phyloP scores from a whole-genome alignment of 2,113 vertebrate species.

The Tragelaphus buxtoni region DNA sequence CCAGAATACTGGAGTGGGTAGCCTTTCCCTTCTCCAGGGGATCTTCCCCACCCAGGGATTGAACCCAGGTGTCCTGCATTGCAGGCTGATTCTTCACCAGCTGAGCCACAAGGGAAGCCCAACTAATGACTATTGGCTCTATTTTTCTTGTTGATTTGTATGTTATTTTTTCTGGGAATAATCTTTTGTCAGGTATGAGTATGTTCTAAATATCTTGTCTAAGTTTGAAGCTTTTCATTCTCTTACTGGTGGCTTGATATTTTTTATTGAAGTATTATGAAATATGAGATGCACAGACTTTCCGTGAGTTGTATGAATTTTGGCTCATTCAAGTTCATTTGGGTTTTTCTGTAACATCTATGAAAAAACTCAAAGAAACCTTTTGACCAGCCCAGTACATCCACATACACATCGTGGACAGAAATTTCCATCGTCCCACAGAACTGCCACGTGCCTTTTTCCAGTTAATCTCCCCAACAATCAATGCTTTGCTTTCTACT shows the following conservation, averaged over 20 bases:
- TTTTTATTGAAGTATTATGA: not conserved
- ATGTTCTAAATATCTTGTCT: not conserved
- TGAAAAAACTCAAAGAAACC: not conserved
- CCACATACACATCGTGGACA: not conserved
- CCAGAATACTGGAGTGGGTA: not conserved
- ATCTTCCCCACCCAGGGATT: not conserved
- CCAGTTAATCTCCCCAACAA: not conserved
- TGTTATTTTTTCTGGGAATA: not conserved
- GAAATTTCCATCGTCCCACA: not conserved
- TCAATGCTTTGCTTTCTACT: not conserved
- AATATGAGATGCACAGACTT: not conserved
- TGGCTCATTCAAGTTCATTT: not conserved
- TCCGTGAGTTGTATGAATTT: not conserved
- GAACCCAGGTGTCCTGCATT: fast-evolving
- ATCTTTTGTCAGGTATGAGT: not conserved
- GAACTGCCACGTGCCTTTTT: not conserved
- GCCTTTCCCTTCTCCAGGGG: not conserved
- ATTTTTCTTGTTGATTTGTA: not conserved
- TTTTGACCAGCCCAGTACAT: not conserved
- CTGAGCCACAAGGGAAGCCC: not conserved
- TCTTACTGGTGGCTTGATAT: not conserved
- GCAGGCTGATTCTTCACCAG: not conserved
- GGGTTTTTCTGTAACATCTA: not conserved
- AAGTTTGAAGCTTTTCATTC: not conserved
- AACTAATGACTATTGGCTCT: not conserved